Evolutionary conservation across 1,140 invertebrate genomes (phyloP), one percentile per base, ranked within the genome.

Genomic region (Pseudomyrmex sp.): DNA sequence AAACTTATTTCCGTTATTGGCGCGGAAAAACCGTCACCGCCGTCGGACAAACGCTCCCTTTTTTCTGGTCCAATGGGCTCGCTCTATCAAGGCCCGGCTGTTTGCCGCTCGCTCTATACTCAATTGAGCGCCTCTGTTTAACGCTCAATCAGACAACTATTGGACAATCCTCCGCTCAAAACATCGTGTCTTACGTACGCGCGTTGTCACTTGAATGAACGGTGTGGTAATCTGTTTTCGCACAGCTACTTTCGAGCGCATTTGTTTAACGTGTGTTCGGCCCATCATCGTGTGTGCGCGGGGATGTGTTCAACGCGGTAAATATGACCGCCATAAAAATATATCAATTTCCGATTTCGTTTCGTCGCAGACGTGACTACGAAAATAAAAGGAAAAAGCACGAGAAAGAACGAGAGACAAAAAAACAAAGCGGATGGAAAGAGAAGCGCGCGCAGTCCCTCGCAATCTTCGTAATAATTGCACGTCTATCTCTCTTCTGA

Each of bases 401-500:
- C 46, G 70, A 65, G 70, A 58, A 12, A 48, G 48, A 15, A 62
- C 18, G 23, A 63, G 54, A 52, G 61, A 44, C 9, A 15, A 13
- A 15, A 13, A 15, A 65, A 35, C 35, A 26, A 54, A 54, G 18
- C 23, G 26, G 61, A 66, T 77, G 10, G 59, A 70, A 80, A 87
- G 65, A 59, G 52, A 5, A 58, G 23, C 20, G 72, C 15, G 13
- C 35, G 35, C 35, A 58, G 61, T 23, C 8, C 18, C 44, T 80
- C 73, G 61, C 54, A 66, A 87, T 86, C 86, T 76, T 50, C 73
- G 85, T 74, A 72, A 87, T 87, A 87, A 87, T 87, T 86, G 79
- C 85, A 59, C 48, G 59, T 75, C 79, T 56, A 65, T 75, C 35
- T 35, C 35, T 35, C 50, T 26, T 63, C 5, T 63, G 69, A 75